Evolutionary conservation across 2,888 invertebrate genomes (phyloP), one percentile per base, ranked within the genome.

Genomic region (Beris morrisii): DNA sequence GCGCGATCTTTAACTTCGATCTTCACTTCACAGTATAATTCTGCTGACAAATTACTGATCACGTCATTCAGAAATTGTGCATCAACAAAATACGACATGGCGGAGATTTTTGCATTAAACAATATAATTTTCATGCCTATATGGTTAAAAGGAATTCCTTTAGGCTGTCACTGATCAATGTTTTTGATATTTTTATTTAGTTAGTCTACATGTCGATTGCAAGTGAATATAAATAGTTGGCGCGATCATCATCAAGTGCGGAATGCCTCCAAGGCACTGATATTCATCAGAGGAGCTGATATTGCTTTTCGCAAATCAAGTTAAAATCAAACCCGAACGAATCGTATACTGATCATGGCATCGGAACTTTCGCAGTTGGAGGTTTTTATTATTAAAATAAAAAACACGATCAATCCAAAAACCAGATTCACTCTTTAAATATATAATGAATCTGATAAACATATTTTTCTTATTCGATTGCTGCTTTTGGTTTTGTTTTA

Each of bases 21-120:
- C 61, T 30, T 61, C 58, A 48, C 38, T 38, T 50, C 61, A 31
- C 32, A 3, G 38, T 38, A 56, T 53, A 38, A 52, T 15, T n/a
- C 53, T 30, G n/a, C 31, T 61, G 61, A 61, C 61, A 61, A 61
- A 61, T 61, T 61, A 61, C 52, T 50, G 61, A 61, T 61, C 48
- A 28, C 31, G 58, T 59, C 58, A 59, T 48, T 46, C 58, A 31
- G 58, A 61, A 50, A 61, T 61, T 56, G 38, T 56, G n/a, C 56
- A n/a, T 13, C 30, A 22, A 22, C 57, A 15, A 52, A 61, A 61
- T 61, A 38, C 22, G 44, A 52, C 52, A 32, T 48, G 32, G 22
- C 52, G 13, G 31, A 44, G 52, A 61, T 61, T 61, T 32, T 61
- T 61, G 61, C 52, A 61, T 61, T 52, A 52, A 61, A 61, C 61